Evolutionary conservation across 2,113 vertebrate genomes (phyloP).

Genomic region (Silurus meridionalis): DNA sequence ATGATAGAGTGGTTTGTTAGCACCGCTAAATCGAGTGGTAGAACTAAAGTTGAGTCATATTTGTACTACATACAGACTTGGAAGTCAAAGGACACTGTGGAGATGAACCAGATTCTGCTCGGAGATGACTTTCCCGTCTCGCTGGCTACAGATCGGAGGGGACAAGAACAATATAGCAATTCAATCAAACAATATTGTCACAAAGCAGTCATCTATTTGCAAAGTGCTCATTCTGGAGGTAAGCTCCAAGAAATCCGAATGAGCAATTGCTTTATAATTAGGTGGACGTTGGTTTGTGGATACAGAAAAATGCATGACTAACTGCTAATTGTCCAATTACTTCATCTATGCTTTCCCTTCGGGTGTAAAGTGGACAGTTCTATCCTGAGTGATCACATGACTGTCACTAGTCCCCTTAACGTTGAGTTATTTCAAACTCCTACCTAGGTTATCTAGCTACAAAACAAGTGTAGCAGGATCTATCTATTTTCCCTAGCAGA

Average conservation of each 20-base stretch:
- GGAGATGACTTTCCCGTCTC: slow-evolving; percentile 56
- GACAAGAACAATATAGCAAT: background rate
- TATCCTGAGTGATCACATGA: background rate
- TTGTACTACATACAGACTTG: too few relatives aligned
- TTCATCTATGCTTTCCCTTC: background rate
- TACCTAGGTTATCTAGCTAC: too few relatives aligned
- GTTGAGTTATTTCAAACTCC: too few relatives aligned
- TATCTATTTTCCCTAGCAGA: too few relatives aligned
- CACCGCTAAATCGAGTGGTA: too few relatives aligned
- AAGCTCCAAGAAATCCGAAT: background rate
- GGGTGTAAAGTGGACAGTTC: background rate
- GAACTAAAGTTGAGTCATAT: too few relatives aligned
- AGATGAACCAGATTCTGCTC: background rate
- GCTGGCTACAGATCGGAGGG: slow-evolving; percentile 57
- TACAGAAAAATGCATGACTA: background rate
- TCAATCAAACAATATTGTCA: background rate
- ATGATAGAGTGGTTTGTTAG: too few relatives aligned
- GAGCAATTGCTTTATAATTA: background rate
- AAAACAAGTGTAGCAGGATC: too few relatives aligned
- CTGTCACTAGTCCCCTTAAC: background rate
- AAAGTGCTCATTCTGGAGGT: background rate
- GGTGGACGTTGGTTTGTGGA: background rate
- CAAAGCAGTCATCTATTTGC: background rate
- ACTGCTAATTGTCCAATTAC: background rate
- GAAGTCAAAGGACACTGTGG: too few relatives aligned